Evolutionary conservation across 2,113 vertebrate species (phyloP).

Genomic region (Lepidothrix coronata): DNA sequence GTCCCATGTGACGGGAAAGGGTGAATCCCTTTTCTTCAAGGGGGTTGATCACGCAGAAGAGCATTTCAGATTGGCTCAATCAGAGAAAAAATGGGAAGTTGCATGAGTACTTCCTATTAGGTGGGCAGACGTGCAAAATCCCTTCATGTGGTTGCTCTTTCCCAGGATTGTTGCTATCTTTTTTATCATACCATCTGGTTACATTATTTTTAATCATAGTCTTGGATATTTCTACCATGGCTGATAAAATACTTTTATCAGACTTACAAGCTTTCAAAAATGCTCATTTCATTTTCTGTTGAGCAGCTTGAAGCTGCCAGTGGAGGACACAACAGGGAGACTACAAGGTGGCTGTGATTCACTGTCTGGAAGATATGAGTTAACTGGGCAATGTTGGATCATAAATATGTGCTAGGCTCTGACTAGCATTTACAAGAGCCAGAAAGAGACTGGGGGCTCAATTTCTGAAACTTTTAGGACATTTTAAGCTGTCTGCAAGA

Average conservation of each 20-base stretch:
- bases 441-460: background rate
- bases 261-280: background rate
- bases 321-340: background rate
- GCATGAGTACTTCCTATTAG: background rate
- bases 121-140: background rate
- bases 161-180: background rate
- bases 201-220: background rate
- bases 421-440: background rate
- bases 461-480: slow-evolving; percentile 14
- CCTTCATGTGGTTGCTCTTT: background rate
- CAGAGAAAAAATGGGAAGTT: background rate
- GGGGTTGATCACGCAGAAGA: background rate
- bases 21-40: background rate
- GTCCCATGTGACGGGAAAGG: background rate
- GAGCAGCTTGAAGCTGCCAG: background rate
- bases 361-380: background rate
- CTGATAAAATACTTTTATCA: background rate
- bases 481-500: slow-evolving; percentile 29
- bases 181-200: background rate
- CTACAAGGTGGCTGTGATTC: background rate
- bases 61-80: background rate
- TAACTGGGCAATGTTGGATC: background rate
- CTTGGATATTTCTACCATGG: background rate
- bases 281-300: background rate
- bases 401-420: slow-evolving; percentile 6